Evolutionary conservation across 2,113 vertebrate species (phyloP).

Genomic region (Callospermophilus lateralis): DNA sequence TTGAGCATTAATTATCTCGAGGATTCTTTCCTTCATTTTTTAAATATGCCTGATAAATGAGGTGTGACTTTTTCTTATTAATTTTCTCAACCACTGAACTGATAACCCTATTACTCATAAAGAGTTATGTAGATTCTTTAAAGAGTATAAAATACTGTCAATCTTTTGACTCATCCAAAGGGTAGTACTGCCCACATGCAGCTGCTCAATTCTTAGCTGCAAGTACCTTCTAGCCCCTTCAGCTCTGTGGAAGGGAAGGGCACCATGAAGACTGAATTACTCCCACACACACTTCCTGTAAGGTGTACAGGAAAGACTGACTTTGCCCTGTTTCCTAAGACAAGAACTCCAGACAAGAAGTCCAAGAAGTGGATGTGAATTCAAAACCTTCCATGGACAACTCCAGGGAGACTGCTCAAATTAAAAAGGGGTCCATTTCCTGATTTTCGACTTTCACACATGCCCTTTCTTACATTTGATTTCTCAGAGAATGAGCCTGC

Average conservation of each 20-base stretch:
- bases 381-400: not conserved
- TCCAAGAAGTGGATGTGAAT: not conserved
- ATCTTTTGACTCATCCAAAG: conserved; percentile 33
- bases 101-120: conserved; percentile 26
- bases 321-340: not conserved
- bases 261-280: conserved; percentile 7
- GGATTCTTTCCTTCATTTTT: not conserved
- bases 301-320: conserved; percentile 21
- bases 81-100: conserved; percentile 51
- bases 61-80: not conserved
- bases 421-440: not conserved
- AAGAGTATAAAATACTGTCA: not conserved
- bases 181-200: not conserved
- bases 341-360: not conserved
- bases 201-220: not conserved
- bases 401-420: not conserved
- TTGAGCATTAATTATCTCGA: not conserved
- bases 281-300: conserved; percentile 31
- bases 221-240: not conserved
- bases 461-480: conserved; percentile 16
- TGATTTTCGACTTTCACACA: not conserved
- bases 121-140: not conserved
- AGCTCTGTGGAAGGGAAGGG: not conserved
- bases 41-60: conserved; percentile 15
- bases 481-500: not conserved